phyloP scores from a whole-genome alignment of 2,797 vertebrate genomes.

The Gorsachius magnificus region DNA sequence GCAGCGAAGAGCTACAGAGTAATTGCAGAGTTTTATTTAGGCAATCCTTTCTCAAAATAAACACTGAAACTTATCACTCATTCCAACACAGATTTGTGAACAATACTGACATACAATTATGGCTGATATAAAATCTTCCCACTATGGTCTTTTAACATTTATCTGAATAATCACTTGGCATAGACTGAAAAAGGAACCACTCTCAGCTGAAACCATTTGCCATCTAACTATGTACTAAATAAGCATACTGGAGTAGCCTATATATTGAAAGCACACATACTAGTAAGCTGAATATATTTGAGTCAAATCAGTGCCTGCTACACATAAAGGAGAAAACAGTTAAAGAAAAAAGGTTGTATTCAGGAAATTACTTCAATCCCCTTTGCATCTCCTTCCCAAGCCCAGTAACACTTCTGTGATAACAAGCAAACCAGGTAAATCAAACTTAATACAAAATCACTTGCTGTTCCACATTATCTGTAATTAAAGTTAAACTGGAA shows the following conservation, averaged over 20 bases:
- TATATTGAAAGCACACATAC: background rate
- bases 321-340: background rate
- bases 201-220: background rate
- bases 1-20: background rate
- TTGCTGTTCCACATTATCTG: background rate
- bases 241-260: background rate
- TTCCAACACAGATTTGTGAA: background rate
- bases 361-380: constrained; percentile 11
- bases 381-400: background rate
- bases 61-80: background rate
- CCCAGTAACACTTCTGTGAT: background rate
- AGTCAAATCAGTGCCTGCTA: background rate
- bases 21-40: background rate
- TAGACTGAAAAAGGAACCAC: background rate
- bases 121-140: background rate
- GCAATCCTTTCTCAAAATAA: background rate
- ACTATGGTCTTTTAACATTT: background rate
- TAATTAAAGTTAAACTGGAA: constrained; percentile 48
- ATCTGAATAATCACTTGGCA: background rate
- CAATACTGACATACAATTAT: background rate
- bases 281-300: background rate
- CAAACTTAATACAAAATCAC: background rate
- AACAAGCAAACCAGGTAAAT: constrained; percentile 36
- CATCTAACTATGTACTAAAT: background rate
- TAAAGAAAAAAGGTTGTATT: background rate